Percentiles rank a stretch among this genome's conserved stretches.
phyloP scores from a whole-genome alignment of 2,113 vertebrate genomes.

The Callorhinus ursinus region DNA sequence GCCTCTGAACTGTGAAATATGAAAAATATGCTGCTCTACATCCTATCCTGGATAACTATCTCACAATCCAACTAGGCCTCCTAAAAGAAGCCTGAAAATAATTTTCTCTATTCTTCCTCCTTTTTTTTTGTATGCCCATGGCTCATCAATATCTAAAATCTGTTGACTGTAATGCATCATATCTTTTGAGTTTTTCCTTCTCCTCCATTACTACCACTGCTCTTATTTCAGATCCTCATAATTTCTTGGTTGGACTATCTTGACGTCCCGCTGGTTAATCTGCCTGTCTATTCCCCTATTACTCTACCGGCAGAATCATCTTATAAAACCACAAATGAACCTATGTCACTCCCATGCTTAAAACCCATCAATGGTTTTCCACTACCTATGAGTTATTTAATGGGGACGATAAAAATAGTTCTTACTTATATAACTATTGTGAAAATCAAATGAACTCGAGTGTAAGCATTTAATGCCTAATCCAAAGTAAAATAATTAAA shows the following conservation, averaged over 20 bases:
- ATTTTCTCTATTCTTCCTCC: neutral
- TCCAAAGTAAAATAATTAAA: neutral
- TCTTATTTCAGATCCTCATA: neutral
- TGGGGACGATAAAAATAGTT: neutral
- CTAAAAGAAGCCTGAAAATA: neutral
- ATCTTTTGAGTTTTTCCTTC: neutral
- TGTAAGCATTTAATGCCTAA: neutral
- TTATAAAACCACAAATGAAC: conserved; percentile 12
- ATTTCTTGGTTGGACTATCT: neutral
- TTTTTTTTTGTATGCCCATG: neutral
- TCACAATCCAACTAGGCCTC: neutral
- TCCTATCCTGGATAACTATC: neutral
- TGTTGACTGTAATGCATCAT: neutral
- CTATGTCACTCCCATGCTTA: neutral
- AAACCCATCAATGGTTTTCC: neutral
- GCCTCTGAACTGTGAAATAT: neutral
- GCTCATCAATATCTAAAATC: conserved; percentile 4
- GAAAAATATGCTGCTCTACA: neutral
- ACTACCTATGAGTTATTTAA: neutral
- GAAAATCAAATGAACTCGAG: conserved; percentile 18
- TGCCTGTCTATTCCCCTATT: neutral
- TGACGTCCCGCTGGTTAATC: neutral
- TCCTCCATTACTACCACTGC: neutral
- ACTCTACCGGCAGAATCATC: neutral
- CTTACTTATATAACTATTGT: neutral